Conservation (phyloP, 2,888 invertebrate species). For the Euspilapteryx auroguttella region DNA sequence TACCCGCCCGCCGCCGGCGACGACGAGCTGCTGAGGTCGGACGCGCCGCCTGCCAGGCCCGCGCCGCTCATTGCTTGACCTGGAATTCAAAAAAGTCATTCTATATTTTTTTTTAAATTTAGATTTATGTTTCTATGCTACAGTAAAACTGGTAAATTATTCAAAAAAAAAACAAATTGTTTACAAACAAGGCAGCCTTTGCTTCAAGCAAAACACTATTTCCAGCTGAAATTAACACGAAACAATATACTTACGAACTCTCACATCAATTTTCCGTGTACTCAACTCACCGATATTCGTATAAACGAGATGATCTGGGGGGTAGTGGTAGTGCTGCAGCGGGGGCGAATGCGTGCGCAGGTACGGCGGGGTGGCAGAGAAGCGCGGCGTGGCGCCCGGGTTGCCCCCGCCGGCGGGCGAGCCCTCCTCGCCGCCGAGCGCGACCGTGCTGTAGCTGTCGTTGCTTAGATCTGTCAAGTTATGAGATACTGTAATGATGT, state of each 20-base stretch:
- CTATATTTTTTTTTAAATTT: too few relatives aligned
- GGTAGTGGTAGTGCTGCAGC: constrained; percentile 78
- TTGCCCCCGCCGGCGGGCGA: constrained; percentile 63
- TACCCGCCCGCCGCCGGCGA: constrained; percentile 78
- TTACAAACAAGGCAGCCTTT: too few relatives aligned
- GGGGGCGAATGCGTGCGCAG: constrained; percentile 76
- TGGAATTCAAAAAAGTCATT: constrained; percentile 28
- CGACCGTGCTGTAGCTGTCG: constrained; percentile 88
- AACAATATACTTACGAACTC: too few relatives aligned
- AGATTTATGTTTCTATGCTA: too few relatives aligned
- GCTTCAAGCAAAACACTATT: too few relatives aligned
- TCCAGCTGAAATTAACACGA: too few relatives aligned
- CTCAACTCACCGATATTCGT: constrained; percentile 72
- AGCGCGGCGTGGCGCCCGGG: constrained; percentile 54
- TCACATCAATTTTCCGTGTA: too few relatives aligned
- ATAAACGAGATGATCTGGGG: constrained; percentile 82
- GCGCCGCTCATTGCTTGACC: constrained; percentile 61
- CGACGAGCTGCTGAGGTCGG: constrained; percentile 78
- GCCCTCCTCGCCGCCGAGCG: constrained; percentile 82
- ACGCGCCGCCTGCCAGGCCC: constrained; percentile 65
- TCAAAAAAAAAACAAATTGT: too few relatives aligned
- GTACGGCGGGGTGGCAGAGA: constrained; percentile 73
- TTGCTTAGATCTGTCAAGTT: constrained; percentile 81
- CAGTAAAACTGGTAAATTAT: neutral
- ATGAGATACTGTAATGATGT: neutral